These are phyloP conservation scores for Piprites chloris DNA, from an alignment of 2,113 vertebrate species.

Conservation along the genomic window DNA sequence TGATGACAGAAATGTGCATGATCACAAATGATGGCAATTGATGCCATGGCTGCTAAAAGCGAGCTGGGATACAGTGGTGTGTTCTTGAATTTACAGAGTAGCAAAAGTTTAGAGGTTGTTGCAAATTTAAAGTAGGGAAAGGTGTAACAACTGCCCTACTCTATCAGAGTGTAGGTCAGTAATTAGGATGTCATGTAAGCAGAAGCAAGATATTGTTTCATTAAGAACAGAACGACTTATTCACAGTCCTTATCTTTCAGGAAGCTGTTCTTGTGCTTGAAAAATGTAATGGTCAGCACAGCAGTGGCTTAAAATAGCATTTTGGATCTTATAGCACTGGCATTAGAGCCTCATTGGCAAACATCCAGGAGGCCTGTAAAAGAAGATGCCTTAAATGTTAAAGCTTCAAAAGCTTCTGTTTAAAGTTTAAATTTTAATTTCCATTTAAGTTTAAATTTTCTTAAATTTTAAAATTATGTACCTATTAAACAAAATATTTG, in stretches of 20 bases:
- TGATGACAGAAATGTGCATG: background rate
- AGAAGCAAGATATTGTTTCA: background rate
- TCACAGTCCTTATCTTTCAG: background rate
- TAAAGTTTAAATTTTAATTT: background rate
- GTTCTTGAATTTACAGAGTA: background rate
- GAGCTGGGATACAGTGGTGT: background rate
- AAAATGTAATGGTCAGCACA: slow-evolving; percentile 54
- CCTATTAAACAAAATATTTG: background rate
- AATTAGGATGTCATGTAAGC: background rate
- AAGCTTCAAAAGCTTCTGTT: background rate
- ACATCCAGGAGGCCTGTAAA: background rate
- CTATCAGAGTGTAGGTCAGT: background rate
- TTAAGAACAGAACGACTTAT: background rate
- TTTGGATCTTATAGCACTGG: slow-evolving; percentile 23
- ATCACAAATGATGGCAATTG: rapidly evolving
- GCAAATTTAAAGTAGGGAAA: background rate
- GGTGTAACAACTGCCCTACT: background rate
- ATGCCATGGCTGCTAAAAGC: background rate
- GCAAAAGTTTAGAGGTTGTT: background rate
- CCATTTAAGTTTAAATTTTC: background rate
- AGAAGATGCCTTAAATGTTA: background rate
- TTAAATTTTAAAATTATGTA: background rate
- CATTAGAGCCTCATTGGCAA: background rate
- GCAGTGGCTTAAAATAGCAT: slow-evolving; percentile 46
- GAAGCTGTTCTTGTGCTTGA: slow-evolving; percentile 44